These are phyloP conservation scores for Peromyscus melanophrys DNA, from an alignment of 2,797 vertebrate genomes.

Conservation along the genomic window DNA sequence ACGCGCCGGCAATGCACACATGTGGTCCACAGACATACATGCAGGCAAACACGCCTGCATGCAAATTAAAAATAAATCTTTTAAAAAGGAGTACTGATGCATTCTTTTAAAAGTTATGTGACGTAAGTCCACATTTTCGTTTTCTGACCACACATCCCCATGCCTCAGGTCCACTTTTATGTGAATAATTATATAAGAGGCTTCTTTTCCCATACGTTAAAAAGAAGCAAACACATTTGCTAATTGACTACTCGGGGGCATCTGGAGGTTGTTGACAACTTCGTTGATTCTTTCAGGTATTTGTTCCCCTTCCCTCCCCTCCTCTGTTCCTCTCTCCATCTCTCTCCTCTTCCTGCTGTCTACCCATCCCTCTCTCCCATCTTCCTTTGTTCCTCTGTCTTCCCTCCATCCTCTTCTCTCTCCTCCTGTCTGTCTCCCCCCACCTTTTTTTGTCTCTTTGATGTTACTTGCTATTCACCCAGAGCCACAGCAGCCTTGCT, in stretches of 20 bases:
- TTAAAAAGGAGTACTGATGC: neutral
- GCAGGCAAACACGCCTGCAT: too few relatives aligned
- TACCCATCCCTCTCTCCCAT: neutral
- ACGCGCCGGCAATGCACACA: neutral
- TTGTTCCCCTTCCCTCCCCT: neutral
- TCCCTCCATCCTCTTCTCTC: fast-evolving
- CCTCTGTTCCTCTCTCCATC: fast-evolving
- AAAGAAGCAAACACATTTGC: neutral
- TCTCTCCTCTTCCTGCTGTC: neutral
- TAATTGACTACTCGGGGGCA: too few relatives aligned
- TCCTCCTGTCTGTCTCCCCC: neutral
- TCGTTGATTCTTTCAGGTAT: neutral
- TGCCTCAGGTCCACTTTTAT: too few relatives aligned
- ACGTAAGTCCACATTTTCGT: neutral
- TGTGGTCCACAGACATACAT: neutral
- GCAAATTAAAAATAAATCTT: neutral
- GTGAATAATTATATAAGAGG: neutral
- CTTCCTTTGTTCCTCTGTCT: neutral
- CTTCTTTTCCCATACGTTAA: neutral
- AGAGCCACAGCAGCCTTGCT: neutral
- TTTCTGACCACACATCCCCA: neutral
- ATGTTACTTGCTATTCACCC: neutral
- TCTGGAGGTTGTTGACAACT: neutral
- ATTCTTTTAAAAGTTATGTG: neutral
- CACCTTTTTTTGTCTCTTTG: neutral